Evolutionary conservation across 2,797 vertebrate genomes (phyloP), one percentile per base, ranked within the genome.

Genomic region (Epinephelus malabaricus): DNA sequence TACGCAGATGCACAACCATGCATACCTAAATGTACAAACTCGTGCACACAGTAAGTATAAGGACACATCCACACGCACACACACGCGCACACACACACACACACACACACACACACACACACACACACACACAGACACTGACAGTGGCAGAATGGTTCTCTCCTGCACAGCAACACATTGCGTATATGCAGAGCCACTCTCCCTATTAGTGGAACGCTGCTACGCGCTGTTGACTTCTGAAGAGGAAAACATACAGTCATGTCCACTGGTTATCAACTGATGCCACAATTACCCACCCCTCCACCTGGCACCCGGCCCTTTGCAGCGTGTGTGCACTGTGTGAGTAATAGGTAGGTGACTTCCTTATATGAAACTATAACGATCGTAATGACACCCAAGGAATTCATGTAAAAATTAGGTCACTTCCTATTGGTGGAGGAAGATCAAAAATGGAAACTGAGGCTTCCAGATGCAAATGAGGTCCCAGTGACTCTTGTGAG

Each of bases 81-180:
- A 59, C 61, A 54, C 79, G 79, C 80, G 69, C 73, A 59, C 61
- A 54, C 81, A 81, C 78, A 67, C 61, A 78, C 21, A 72, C 69
- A 82, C 69, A 56, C 61, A 54, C 79, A 27, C 27, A 21, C 58
- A 47, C 47, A 49, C 84, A 83, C 85, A 68, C 71, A 71, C 73
- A 70, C 69, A 82, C 69, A 59, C 61, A 54, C 81, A 81, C 78
- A 67, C 61, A 78, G 65, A 75, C 66, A 76, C 46, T 34, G 63
- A 82, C 76, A 83, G 67, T 75, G 67, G 83, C 88, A 87, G 86
- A 85, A 79, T 73, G 76, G 79, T 82, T 90, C 87, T 90, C 78
- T 90, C 92, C 91, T 94, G 93, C 94, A 93, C 92, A 92, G 90
- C 91, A 94, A 94, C 94, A 94, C 92, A 92, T 91, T 93, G 90